These are phyloP conservation scores for Panthera tigris DNA, from an alignment of 2,113 vertebrate genomes.

Conservation along the genomic window DNA sequence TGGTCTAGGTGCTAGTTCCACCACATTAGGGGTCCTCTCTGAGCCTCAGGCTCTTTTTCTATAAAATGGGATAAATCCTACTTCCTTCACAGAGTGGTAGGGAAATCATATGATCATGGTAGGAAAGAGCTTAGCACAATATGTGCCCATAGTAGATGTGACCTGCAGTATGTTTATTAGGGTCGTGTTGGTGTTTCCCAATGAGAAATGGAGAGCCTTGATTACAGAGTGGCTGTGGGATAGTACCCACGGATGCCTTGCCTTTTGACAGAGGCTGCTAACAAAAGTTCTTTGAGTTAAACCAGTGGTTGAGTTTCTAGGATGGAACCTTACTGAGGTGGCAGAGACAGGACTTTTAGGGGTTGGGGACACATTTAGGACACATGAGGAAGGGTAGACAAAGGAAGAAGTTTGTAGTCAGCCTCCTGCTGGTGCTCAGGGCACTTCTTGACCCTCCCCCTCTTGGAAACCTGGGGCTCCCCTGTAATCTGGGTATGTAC, in stretches of 20 bases:
- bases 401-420: not conserved
- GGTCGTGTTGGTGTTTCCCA: not conserved
- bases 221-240: not conserved
- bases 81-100: not conserved
- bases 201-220: not conserved
- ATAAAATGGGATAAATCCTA: not conserved
- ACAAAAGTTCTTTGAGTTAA: not conserved
- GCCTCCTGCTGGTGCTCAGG: not conserved
- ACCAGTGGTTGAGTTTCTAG: no score
- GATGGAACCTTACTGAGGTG: not conserved
- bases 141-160: not conserved
- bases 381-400: not conserved
- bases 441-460: not conserved
- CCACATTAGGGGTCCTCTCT: not conserved
- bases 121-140: not conserved
- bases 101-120: not conserved
- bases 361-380: not conserved
- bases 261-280: not conserved
- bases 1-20: not conserved
- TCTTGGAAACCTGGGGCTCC: not conserved
- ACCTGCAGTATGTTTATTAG: not conserved
- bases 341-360: not conserved
- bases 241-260: not conserved
- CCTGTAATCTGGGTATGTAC: not conserved
- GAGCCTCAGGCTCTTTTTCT: not conserved